Evolutionary conservation across 2,888 invertebrate genomes (phyloP).

Genomic region (Eucera pruinosa): DNA sequence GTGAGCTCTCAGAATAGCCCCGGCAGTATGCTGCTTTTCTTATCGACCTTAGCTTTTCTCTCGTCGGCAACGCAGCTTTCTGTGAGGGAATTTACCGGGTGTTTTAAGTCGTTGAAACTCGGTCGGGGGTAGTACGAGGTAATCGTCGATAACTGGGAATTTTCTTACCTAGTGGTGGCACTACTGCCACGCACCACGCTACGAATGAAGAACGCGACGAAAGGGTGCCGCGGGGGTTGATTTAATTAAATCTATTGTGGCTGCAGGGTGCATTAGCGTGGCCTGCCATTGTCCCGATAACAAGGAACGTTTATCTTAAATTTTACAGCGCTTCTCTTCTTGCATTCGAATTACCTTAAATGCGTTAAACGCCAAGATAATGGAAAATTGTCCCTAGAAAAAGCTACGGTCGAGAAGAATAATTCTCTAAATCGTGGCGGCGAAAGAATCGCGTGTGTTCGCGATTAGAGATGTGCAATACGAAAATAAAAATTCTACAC

Average conservation of each 20-base stretch:
- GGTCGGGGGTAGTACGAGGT: slow-evolving; percentile 23
- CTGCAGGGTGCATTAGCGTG: neutral
- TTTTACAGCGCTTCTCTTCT: neutral
- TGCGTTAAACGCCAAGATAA: neutral
- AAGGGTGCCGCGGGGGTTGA: neutral
- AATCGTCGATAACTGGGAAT: slow-evolving; percentile 63
- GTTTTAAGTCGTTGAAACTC: slow-evolving; percentile 23
- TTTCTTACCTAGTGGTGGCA: slow-evolving; percentile 57
- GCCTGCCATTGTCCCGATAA: neutral
- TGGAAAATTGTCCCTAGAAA: neutral
- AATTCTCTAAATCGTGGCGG: neutral
- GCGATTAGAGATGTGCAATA: too few relatives aligned
- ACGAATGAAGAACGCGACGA: neutral
- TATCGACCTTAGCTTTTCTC: slow-evolving; percentile 64
- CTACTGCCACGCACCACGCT: neutral
- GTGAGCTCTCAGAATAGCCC: slow-evolving; percentile 67
- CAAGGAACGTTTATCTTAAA: neutral
- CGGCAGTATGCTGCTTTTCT: slow-evolving; percentile 51
- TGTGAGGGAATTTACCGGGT: slow-evolving; percentile 49
- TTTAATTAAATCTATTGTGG: slow-evolving; percentile 6
- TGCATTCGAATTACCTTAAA: too few relatives aligned
- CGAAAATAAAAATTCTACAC: too few relatives aligned
- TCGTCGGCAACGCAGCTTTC: slow-evolving; percentile 67
- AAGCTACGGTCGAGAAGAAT: too few relatives aligned
- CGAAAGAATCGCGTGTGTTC: neutral